A percentile compares a stretch with the other conserved stretches of the same genome.
These are phyloP conservation scores for Nasonia oneida DNA, from an alignment of 2,888 invertebrate genomes.

Conservation along the genomic window DNA sequence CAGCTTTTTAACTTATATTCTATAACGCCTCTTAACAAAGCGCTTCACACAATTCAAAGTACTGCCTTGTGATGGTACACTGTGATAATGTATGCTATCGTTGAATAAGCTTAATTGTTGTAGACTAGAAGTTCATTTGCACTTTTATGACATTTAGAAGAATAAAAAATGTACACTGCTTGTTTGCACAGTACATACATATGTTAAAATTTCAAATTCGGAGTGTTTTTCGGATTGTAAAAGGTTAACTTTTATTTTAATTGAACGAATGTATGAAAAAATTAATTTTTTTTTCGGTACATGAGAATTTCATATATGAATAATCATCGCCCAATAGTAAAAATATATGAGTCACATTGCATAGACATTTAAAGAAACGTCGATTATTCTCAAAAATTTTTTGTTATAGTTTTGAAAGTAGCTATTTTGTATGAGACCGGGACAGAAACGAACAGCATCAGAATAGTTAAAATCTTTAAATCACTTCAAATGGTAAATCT, in stretches of 20 bases:
- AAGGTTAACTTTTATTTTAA: background rate
- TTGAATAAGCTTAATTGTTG: constrained; percentile 37
- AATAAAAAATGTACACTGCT: too few species aligned
- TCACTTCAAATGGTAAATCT: constrained; percentile 33
- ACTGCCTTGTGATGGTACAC: constrained; percentile 13
- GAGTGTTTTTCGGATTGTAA: background rate
- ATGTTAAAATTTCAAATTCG: background rate
- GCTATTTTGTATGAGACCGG: constrained; percentile 35
- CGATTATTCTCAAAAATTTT: constrained; percentile 7
- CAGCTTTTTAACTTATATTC: constrained; percentile 21
- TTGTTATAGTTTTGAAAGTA: constrained; percentile 39
- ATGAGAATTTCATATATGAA: background rate
- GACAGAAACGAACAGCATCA: constrained; percentile 33
- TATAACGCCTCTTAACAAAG: constrained; percentile 31
- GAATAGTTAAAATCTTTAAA: constrained; percentile 49
- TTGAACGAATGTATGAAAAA: background rate
- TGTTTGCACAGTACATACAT: background rate
- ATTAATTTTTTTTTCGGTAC: background rate
- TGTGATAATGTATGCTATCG: constrained; percentile 44
- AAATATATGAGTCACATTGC: background rate
- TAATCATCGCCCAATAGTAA: background rate
- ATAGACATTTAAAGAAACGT: background rate
- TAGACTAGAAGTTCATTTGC: background rate
- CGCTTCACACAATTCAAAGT: constrained; percentile 42
- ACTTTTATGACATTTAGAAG: background rate